Evolutionary conservation across 2,797 vertebrate species (phyloP).

Genomic region (Fratercula arctica): DNA sequence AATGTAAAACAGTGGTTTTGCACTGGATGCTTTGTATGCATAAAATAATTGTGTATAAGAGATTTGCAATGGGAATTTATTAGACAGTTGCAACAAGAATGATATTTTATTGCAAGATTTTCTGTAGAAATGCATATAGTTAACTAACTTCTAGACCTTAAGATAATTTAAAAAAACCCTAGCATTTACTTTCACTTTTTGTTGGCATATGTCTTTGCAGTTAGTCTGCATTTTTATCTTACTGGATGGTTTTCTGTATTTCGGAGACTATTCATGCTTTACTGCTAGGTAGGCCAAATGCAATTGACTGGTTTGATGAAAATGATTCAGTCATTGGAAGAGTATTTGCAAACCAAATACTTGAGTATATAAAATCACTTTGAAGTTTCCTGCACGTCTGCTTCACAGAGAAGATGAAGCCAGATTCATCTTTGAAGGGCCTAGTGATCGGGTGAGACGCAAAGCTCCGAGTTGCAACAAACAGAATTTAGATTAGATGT

Average conservation of each 20-base stretch:
- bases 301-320: conserved; percentile 9
- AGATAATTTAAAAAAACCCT: neutral
- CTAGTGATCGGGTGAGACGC: neutral
- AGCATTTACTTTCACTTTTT: neutral
- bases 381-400: conserved; percentile 6
- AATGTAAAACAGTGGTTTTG: neutral
- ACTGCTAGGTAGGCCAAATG: neutral
- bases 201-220: neutral
- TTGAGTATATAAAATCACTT: neutral
- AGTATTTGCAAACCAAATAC: conserved; percentile 49
- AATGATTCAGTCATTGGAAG: conserved; percentile 15
- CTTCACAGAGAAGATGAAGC: conserved; percentile 9
- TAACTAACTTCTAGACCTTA: neutral
- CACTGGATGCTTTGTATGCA: neutral
- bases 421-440: conserved; percentile 16
- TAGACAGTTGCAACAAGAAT: neutral
- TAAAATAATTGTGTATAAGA: neutral
- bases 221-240: neutral
- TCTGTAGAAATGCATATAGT: neutral
- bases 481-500: conserved; percentile 27
- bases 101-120: neutral
- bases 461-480: conserved; percentile 14
- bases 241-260: neutral
- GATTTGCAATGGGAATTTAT: neutral
- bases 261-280: neutral